Evolutionary conservation across 64 coral and sea anemone genomes (phyloP), one percentile per base, ranked within the genome.

Genomic region (Pocillopora damicornis): DNA sequence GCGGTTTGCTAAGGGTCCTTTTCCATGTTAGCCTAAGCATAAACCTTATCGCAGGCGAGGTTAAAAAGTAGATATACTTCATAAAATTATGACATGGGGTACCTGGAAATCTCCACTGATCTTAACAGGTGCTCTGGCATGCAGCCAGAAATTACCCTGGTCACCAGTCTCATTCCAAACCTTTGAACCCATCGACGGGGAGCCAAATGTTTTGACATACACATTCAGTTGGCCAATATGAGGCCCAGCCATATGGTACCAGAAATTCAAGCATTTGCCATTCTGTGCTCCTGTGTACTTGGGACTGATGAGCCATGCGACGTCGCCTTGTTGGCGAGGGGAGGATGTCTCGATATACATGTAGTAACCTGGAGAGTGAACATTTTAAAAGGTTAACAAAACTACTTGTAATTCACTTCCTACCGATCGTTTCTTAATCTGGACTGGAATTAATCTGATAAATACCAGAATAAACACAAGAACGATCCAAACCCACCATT

Each of bases 231-330:
- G 11, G 12, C 95, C 95, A 73, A 98, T 98, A 84, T 98, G 90
- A 7, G 79, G 56, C 20, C 95, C 95, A 60, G 79, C 87, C 95
- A 98, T 98, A 77, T 98, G 95, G 59, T 98, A 98, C 68, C 83
- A 98, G 77, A 98, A 98, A 87, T 91, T 94, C 23, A 98, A 92
- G 62, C 95, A 98, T 67, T 98, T 94, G 78, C 93, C 92, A 25
- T 86, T 82, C 2, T 89, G 91, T 79, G 83, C 75, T 13, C 92
- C 60, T 12, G 77, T 12, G 42, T 94, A 90, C 11, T 36, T 30
- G 2, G 92, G 92, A 77, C 95, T 98, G 20, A 89, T 61, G 5
- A 98, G 23, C 74, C 75, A 94, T 1, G 95, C 95, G 25, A 78
- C 62, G 74, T 98, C 95, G 45, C 80, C 89, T 45, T 57, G 69